Evolutionary conservation across 92 coral and sea anemone species (phyloP).

Genomic region (Umimayanthus kanabou): DNA sequence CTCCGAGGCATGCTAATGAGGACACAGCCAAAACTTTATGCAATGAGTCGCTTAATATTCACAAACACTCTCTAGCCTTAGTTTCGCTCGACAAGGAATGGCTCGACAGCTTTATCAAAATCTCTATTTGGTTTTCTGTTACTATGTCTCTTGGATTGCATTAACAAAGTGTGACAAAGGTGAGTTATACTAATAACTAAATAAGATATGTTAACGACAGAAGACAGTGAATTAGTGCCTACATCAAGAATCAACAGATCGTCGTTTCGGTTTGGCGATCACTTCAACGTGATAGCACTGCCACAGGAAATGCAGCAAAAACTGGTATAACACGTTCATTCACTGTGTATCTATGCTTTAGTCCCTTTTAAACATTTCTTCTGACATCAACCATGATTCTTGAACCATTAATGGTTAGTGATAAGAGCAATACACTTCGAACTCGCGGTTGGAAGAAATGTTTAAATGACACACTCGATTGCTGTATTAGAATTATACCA

Average conservation of each 20-base stretch:
- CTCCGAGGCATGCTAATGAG: slow-evolving; percentile 27
- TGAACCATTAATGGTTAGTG: neutral
- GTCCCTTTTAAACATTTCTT: neutral
- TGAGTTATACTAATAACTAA: neutral
- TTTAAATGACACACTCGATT: no score
- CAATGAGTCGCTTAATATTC: slow-evolving; percentile 10
- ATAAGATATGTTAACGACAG: neutral
- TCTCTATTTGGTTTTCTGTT: neutral
- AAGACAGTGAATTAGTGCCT: neutral
- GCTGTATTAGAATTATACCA: no score
- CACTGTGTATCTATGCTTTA: neutral
- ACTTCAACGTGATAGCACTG: neutral
- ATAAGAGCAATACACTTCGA: neutral
- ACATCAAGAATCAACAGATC: neutral
- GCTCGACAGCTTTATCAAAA: slow-evolving; percentile 19
- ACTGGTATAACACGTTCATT: neutral
- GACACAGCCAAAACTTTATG: neutral
- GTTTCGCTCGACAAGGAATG: slow-evolving; percentile 10
- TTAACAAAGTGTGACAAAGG: slow-evolving; percentile 17
- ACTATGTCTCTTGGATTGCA: neutral
- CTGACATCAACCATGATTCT: neutral
- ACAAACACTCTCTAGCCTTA: slow-evolving; percentile 11
- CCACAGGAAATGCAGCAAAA: neutral
- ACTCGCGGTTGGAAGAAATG: no score
- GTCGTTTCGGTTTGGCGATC: neutral